Base-by-base conservation (phyloP, 2,797 vertebrate genomes). In the Phoxinus dragarum region DNA sequence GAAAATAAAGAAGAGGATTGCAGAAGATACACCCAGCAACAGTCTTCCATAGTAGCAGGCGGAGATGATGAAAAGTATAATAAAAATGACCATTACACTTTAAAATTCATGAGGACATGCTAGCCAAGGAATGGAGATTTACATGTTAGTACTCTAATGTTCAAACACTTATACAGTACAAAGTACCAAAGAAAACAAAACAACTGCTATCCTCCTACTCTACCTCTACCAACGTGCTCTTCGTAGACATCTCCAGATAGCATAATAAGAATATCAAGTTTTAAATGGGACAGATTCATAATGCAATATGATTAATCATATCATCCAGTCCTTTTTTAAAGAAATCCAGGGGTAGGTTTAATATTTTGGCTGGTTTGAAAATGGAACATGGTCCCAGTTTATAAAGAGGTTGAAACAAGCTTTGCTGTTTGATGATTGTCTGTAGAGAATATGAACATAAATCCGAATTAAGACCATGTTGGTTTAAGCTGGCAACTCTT, bases 141-240 rank as follows among this genome's bases (percentile, higher is more conserved):
- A 31, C 17, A 12, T 42, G n/a, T 64, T 73, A 82, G 21, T 59
- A 38, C n/a, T 79, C 31, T 66, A 76, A 59, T 56, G 80, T 38
- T 68, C 71, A 44, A 44, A 80, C 64, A 82, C 44, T 17, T 73
- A 82, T 64, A 86, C 74, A 71, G 44, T 76, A 85, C 67, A 76
- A 79, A 34, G 34, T 86, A 85, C 68, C 54, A 66, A 84, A 79
- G 67, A 54, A 78, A 64, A 84, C 54, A 67, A 78, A 80, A 80
- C 8, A 49, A 68, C 71, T 80, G 59, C 68, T 82, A 69, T 75
- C 64, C 54, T 83, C 61, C 81, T 81, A 81, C 56, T 54, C 80
- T 81, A 89, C 80, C 81, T 73, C 59, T 86, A 86, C 74, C 75
- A 82, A 82, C 73, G 61, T 81, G 79, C 76, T 88, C 66, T 54